Evolutionary conservation across 2,888 invertebrate genomes (phyloP), one percentile per base, ranked within the genome.

Genomic region (Drosophila nigricruria): DNA sequence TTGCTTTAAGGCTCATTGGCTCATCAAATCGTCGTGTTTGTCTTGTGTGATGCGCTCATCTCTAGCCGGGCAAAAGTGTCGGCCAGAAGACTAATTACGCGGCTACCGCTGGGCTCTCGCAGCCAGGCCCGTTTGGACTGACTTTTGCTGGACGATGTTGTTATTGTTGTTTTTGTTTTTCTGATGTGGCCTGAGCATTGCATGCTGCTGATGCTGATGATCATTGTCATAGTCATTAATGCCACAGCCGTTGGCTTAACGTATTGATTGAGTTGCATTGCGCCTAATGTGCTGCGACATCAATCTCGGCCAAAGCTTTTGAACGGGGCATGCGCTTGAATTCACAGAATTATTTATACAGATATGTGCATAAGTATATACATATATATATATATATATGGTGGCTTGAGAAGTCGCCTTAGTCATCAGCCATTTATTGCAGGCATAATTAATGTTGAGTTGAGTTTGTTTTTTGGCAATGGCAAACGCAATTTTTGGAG

Each of bases 221-320:
- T 77, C 80, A 56, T 77, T 79, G 80, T 60, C 65, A 65, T 40
- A 62, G 81, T 82, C 89, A 88, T 88, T 85, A 89, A 88, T 82
- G 85, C 82, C 77, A 73, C 61, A 66, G 54, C 61, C 67, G 66
- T 45, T 70, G 43, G 73, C 64, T 72, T 64, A 68, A 69, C 58
- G 70, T 81, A 87, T 90, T 90, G 90, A 90, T 90, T 90, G 90
- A 90, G 90, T 90, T 90, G 90, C 90, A 90, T 68, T 79, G 90
- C 84, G 83, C 79, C 86, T 90, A 89, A 91, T 91, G 91, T 83
- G 89, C 86, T 79, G 85, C 85, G 92, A 91, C 91, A 91, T 91
- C 91, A 91, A 91, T 91, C 86, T 90, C 73, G 67, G 47, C 18
- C 23, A 12, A 32, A 20, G 56, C 43, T 16, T 6, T 32, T 47